Base-by-base conservation (phyloP, 2,113 vertebrate genomes). In the Sander vitreus region DNA sequence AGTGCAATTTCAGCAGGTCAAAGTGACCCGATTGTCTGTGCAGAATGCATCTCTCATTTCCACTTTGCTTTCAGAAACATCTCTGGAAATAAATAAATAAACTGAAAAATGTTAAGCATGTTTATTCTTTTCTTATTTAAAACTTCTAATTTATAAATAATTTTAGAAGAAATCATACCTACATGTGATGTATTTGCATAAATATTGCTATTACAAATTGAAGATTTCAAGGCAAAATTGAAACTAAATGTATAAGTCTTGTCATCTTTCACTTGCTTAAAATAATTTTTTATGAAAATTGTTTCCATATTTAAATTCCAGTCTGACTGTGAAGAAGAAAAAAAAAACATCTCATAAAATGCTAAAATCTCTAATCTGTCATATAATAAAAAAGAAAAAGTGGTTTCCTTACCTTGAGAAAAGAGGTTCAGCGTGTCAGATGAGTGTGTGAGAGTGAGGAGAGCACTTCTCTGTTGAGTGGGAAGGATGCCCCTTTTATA, bases 401-500 rank as follows among this genome's bases (percentile, higher is more conserved):
- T 72, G n/a, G 12, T 14, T 39, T 63, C 30, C 93, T 93, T 93
- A 94, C 93, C 94, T 90, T 93, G 88, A 91, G 72, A 76, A 88
- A 87, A 53, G 82, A 87, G 54, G 72, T 83, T 90, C 27, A 53
- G 80, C 67, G 48, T 69, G 78, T 89, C 76, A 14, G 73, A 87
- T 70, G 83, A 91, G 85, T 77, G 85, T 75, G 86, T 80, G 82
- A 91, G 85, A 89, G 76, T 78, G 81, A 85, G 83, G 57, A 87
- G 85, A 90, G 80, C 71, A 86, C 88, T 94, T 93, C 80, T 91
- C 73, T 73, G 86, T 33, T 76, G 90, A 93, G 84, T 89, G 85
- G 81, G 83, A 92, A 91, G 85, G 91, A 92, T 72, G 89, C 72
- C 89, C 88, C 91, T 94, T 94, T 94, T 94, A 94, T 94, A 94